These are phyloP conservation scores for Halcyon leucocephala DNA, from an alignment of 2,797 vertebrate genomes.

Conservation along the genomic window DNA sequence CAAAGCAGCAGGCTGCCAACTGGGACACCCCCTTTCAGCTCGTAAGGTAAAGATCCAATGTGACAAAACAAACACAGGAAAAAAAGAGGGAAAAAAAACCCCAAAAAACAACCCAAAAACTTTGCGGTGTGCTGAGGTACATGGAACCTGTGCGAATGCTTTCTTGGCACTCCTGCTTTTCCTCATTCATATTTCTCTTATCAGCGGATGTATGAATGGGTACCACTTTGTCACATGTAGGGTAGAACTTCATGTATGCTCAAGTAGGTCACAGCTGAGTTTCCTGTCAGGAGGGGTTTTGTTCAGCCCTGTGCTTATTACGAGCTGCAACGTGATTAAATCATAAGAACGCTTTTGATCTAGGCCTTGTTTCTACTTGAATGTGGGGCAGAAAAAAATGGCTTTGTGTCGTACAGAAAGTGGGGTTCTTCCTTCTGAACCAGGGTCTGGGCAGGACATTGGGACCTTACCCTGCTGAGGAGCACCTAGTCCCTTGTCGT, in stretches of 20 bases:
- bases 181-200: background rate
- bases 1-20: background rate
- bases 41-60: background rate
- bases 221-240: background rate
- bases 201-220: background rate
- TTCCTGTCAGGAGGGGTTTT: conserved; percentile 31
- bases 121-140: background rate
- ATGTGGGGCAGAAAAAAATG: background rate
- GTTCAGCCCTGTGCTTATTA: background rate
- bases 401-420: background rate
- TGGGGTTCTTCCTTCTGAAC: background rate
- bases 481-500: background rate
- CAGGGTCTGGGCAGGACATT: background rate
- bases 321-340: background rate
- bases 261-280: conserved; percentile 7
- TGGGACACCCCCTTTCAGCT: background rate
- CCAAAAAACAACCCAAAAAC: too few species aligned
- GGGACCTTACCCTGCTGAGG: background rate
- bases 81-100: background rate
- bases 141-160: background rate
- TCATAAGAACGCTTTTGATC: background rate
- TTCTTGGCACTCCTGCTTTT: background rate
- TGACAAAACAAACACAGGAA: background rate
- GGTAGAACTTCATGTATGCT: background rate
- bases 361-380: background rate